Evolutionary conservation across 2,113 vertebrate genomes (phyloP), one percentile per base, ranked within the genome.

Genomic region (Arizona elegans): DNA sequence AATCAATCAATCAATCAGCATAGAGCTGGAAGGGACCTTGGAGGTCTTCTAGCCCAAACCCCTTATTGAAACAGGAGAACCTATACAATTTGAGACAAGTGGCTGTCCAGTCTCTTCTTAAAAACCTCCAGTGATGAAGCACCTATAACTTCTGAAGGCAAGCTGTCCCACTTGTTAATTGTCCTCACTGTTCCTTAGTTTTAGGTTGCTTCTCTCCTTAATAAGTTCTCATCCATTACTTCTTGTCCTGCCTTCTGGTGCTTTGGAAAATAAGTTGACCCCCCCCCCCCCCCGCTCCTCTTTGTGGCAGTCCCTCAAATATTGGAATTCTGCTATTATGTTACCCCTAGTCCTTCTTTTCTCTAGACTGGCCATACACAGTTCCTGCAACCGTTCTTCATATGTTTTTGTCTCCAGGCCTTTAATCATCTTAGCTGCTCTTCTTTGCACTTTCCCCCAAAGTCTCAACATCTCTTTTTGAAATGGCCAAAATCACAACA

Each of bases 371-470:
- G 11, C 11, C 62, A 29, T 65, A n/a, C 26, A 11, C 26, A 65
- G 21, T 13, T n/a, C 26, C 26, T 3, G 62, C 11, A 29, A 29
- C 1, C 0, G 1, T 13, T 65, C 4, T 5, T 65, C 26, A n/a
- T n/a, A 29, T 13, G 62, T n/a, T 9, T 70, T 70, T n/a, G 11
- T n/a, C 62, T 70, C 62, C 62, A 70, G 29, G 29, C 12, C 62
- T n/a, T n/a, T n/a, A 70, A 70, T 70, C 29, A 12, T 70, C 29
- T 70, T n/a, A 15, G 1, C 29, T n/a, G 62, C 5, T 70, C 62
- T 70, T n/a, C 62, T n/a, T 15, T n/a, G 12, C 29, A 0, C 5
- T n/a, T 13, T n/a, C 0, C 0, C 5, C 29, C 5, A n/a, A 15
- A 70, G 62, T n/a, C 12, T 70, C 58, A 24, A 59, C 23, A 59